A percentile compares a stretch with the other conserved stretches of the same genome.
phyloP scores from a whole-genome alignment of 2,888 invertebrate genomes.

The Tipula vernalis region DNA sequence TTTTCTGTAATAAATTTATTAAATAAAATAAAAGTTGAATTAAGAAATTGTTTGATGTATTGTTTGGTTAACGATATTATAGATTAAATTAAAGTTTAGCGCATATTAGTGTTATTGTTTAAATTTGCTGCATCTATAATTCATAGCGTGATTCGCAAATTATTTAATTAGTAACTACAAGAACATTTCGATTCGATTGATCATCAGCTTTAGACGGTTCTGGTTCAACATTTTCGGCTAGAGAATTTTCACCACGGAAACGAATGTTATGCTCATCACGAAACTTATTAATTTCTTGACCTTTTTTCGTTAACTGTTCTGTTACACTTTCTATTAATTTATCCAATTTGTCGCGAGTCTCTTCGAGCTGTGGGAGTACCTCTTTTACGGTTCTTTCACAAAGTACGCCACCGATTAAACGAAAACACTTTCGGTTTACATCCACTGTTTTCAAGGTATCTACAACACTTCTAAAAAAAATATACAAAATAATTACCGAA shows the following conservation, averaged over 20 bases:
- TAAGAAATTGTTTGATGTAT: neutral
- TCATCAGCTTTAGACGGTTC: conserved; percentile 17
- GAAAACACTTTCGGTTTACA: conserved; percentile 74
- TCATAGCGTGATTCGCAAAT: neutral
- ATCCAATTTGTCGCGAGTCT: conserved; percentile 67
- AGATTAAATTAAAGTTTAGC: neutral
- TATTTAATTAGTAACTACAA: conserved; percentile 35
- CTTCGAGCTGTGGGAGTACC: conserved; percentile 69
- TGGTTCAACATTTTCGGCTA: conserved; percentile 28
- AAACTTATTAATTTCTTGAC: conserved; percentile 81
- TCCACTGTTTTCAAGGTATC: conserved; percentile 82
- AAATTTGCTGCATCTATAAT: neutral
- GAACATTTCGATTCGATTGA: conserved; percentile 40
- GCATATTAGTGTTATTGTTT: neutral
- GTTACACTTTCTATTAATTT: conserved; percentile 67
- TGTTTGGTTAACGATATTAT: neutral
- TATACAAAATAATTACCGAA: neutral
- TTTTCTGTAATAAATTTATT: conserved; percentile 4
- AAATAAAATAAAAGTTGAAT: neutral
- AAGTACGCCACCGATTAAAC: conserved; percentile 86
- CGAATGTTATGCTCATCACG: conserved; percentile 82
- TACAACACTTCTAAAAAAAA: conserved; percentile 69
- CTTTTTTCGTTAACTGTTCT: conserved; percentile 74
- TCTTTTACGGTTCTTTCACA: conserved; percentile 87
- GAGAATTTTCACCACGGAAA: conserved; percentile 53